Percentiles rank a stretch among this genome's conserved stretches.
These are phyloP conservation scores for Gobionotothen gibberifrons DNA, from an alignment of 2,797 vertebrate genomes.

Conservation along the genomic window DNA sequence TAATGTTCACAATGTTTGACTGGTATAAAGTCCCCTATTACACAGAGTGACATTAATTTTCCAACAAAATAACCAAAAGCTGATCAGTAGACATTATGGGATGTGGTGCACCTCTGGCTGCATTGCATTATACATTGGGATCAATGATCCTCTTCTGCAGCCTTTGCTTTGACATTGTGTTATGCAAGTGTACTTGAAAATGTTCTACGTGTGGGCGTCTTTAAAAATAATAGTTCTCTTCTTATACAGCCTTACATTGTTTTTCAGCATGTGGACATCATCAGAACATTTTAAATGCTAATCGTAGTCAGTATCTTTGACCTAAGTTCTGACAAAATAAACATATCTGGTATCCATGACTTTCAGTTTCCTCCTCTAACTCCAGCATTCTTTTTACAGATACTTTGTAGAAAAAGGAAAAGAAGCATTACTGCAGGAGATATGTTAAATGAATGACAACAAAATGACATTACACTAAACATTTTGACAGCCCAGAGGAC, in stretches of 20 bases:
- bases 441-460: constrained; percentile 64
- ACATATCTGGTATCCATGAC: constrained; percentile 3
- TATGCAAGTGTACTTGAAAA: constrained; percentile 10
- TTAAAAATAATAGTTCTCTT: constrained; percentile 20
- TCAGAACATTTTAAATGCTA: constrained; percentile 30
- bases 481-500: constrained; percentile 52
- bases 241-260: neutral
- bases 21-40: constrained; percentile 31
- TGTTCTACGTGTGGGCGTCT: constrained; percentile 17
- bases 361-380: constrained; percentile 9
- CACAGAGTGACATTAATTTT: constrained; percentile 25
- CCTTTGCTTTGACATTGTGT: constrained; percentile 13
- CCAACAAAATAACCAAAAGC: constrained; percentile 28
- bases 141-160: constrained; percentile 37
- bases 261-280: constrained; percentile 30
- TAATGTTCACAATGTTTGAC: constrained; percentile 25
- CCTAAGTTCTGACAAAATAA: constrained; percentile 16
- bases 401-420: constrained; percentile 44
- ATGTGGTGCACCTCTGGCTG: constrained; percentile 29
- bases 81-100: constrained; percentile 17
- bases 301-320: constrained; percentile 20
- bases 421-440: constrained; percentile 38
- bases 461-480: constrained; percentile 69
- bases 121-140: neutral
- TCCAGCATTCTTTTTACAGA: constrained; percentile 44